phyloP scores from a whole-genome alignment of 2,888 invertebrate genomes.

The Mylabris sibirica region DNA sequence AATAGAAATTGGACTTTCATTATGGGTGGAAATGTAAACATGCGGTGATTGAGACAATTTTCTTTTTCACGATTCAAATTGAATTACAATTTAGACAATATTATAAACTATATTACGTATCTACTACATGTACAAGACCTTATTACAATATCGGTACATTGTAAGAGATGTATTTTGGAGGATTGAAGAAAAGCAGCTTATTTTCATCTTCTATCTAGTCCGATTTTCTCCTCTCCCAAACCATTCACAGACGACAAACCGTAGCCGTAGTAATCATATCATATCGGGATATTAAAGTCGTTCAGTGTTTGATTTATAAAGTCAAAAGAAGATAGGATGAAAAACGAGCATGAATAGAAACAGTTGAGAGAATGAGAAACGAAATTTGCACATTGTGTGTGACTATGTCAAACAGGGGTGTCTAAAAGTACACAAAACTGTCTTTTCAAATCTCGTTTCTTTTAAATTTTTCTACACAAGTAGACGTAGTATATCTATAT shows the following conservation, averaged over 20 bases:
- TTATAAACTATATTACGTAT: neutral
- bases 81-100: neutral
- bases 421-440: constrained; percentile 7
- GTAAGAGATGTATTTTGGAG: neutral
- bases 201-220: constrained; percentile 30
- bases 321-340: constrained; percentile 35
- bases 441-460: constrained; percentile 43
- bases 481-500: constrained; percentile 17
- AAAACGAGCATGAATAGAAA: neutral
- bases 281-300: constrained; percentile 57
- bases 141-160: neutral
- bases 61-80: neutral
- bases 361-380: neutral
- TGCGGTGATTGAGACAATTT: neutral
- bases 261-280: constrained; percentile 51
- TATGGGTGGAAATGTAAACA: constrained; percentile 17
- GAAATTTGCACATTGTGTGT: neutral
- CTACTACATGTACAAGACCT: neutral
- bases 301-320: constrained; percentile 55
- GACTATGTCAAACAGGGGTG: constrained; percentile 2
- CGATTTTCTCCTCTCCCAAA: constrained; percentile 21
- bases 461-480: constrained; percentile 30
- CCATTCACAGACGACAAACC: constrained; percentile 30
- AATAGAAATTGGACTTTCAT: constrained; percentile 26
- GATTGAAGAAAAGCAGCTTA: constrained; percentile 34